Conservation (phyloP, 2,888 invertebrate species). For the Hybos culiciformis region DNA sequence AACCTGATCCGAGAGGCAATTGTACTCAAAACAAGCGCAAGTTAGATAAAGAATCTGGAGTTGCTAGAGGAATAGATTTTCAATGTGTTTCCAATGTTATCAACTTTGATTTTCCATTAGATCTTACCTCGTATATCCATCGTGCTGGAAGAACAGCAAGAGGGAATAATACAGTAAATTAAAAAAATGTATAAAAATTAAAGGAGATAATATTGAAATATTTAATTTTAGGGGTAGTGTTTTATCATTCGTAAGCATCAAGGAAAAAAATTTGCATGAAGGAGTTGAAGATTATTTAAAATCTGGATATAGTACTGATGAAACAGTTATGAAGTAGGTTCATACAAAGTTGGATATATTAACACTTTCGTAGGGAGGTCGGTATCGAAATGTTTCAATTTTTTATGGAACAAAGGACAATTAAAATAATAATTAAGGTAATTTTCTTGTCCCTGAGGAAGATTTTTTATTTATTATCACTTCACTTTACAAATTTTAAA, state of each 20-base stretch:
- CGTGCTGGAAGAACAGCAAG: slow-evolving; percentile 86
- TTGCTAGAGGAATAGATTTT: slow-evolving; percentile 95
- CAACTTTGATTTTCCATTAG: slow-evolving; percentile 94
- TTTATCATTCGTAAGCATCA: slow-evolving; percentile 73
- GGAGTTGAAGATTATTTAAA: slow-evolving; percentile 63
- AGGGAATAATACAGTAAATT: slow-evolving; percentile 59
- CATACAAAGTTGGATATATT: too few species aligned
- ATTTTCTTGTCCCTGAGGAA: too few species aligned
- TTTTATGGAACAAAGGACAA: too few species aligned
- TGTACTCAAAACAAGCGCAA: slow-evolving; percentile 39
- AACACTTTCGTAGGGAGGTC: too few species aligned
- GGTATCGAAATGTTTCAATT: too few species aligned
- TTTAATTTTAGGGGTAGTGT: slow-evolving; percentile 52
- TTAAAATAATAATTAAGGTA: too few species aligned
- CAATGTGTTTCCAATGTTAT: slow-evolving; percentile 94
- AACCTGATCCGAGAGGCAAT: slow-evolving; percentile 39
- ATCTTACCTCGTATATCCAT: slow-evolving; percentile 85
- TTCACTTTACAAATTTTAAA: too few species aligned
- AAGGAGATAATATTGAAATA: too few species aligned
- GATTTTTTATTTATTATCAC: too few species aligned
- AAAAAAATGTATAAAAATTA: not conserved
- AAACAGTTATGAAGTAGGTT: slow-evolving; percentile 47
- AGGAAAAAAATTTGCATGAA: slow-evolving; percentile 59
- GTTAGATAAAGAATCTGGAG: slow-evolving; percentile 87
- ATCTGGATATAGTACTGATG: slow-evolving; percentile 47